Evolutionary conservation across 1,140 invertebrate genomes (phyloP).

Genomic region (Probaryconus sp.): DNA sequence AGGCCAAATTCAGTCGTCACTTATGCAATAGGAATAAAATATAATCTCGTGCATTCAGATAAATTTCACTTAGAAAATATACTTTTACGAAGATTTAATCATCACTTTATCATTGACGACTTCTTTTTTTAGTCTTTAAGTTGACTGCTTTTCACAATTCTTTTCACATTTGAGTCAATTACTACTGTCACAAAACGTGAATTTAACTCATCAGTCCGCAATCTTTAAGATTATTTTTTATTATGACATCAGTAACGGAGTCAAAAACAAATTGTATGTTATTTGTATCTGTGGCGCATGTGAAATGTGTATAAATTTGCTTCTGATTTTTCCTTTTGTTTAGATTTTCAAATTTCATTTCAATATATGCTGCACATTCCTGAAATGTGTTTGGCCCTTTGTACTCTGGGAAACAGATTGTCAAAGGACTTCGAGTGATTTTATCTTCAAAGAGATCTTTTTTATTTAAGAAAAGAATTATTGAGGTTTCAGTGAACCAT

Average conservation of each 20-base stretch:
- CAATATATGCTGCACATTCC: slow-evolving; percentile 91
- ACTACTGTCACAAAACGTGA: slow-evolving; percentile 21
- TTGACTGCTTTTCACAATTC: slow-evolving; percentile 16
- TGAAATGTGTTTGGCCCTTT: slow-evolving; percentile 90
- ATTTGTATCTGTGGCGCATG: slow-evolving; percentile 93
- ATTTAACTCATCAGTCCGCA: slow-evolving; percentile 84
- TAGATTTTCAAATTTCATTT: slow-evolving; percentile 92
- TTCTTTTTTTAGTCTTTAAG: slow-evolving; percentile 16
- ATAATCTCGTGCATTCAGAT: slow-evolving; percentile 40
- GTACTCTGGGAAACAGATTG: slow-evolving; percentile 97
- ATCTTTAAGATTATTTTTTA: slow-evolving; percentile 95
- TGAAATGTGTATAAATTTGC: slow-evolving; percentile 95
- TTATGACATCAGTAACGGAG: slow-evolving; percentile 94
- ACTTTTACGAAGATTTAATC: slow-evolving; percentile 16
- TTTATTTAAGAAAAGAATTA: slow-evolving; percentile 97
- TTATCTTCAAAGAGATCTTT: slow-evolving; percentile 98
- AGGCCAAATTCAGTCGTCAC: slow-evolving; percentile 37
- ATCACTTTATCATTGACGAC: slow-evolving; percentile 5
- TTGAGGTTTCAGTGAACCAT: slow-evolving; percentile 99
- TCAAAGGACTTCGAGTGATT: slow-evolving; percentile 93
- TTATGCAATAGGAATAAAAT: slow-evolving; percentile 47
- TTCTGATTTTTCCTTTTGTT: slow-evolving; percentile 92
- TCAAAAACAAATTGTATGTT: slow-evolving; percentile 96
- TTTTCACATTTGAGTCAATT: slow-evolving; percentile 35
- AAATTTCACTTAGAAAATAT: slow-evolving; percentile 16